Base-by-base conservation (phyloP, 2,888 invertebrate genomes). In the Chymomyza caudatula region DNA sequence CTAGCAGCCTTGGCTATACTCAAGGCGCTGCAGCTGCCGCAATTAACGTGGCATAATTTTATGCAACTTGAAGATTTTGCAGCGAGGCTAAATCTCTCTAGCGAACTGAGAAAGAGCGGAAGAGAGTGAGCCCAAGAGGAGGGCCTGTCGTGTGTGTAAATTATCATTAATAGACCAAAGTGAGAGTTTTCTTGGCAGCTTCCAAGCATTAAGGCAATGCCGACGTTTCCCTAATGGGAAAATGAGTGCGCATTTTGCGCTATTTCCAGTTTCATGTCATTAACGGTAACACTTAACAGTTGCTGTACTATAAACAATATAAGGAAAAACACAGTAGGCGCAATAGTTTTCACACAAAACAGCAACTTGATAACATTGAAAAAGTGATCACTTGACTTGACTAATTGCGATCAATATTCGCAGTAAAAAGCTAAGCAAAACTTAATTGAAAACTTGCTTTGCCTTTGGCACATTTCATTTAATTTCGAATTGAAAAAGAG, bases 91-190 rank as follows among this genome's bases (percentile, higher is more conserved):
- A 68, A 51, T 20, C 22, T n/a, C n/a, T 52, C 20, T 19, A 52
- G 22, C 25, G 25, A 44, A 44, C 44, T 62, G 60, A 61, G 6
- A 49, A n/a, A n/a, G n/a, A n/a, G n/a, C n/a, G n/a, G n/a, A n/a
- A n/a, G n/a, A n/a, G n/a, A n/a, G n/a, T n/a, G n/a, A n/a, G n/a
- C n/a, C n/a, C n/a, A n/a, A n/a, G n/a, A n/a, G n/a, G 67, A 19
- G 25, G 57, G 3, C 29, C 29, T 37, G 53, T 22, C 15, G 60
- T 60, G 37, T 15, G 49, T 78, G 85, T 83, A 69, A 83, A 79
- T 82, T 77, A 79, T 83, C 83, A 84, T 82, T 83, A 85, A 76
- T 83, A 80, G 77, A 71, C 66, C 80, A 77, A 80, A 73, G 83
- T 83, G 83, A 83, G 73, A 77, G 71, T 73, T 71, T 70, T 70